A percentile compares a stretch with the other conserved stretches of the same genome.
These are phyloP conservation scores for Oscheius myriophilus DNA, from an alignment of 2,888 invertebrate genomes.

Conservation along the genomic window DNA sequence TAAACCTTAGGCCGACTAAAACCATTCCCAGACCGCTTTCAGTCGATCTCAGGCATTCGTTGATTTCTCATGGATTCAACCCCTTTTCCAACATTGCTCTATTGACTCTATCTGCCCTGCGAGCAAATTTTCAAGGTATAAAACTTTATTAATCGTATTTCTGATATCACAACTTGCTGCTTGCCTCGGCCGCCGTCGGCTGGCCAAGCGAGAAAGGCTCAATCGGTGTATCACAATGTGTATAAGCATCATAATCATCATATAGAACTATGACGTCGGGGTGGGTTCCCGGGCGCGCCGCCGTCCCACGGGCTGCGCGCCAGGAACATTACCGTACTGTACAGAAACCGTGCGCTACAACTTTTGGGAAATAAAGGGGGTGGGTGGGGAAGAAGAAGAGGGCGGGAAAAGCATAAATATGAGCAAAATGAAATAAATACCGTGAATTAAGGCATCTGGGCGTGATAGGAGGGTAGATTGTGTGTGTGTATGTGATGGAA, in stretches of 20 bases:
- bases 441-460: conserved; percentile 18
- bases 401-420: not conserved
- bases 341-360: conserved; percentile 18
- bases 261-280: conserved; percentile 13
- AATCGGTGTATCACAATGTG: conserved; percentile 22
- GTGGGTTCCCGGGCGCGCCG: not conserved
- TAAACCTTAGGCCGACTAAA: no score
- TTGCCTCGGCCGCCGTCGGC: not conserved
- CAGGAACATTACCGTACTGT: conserved; percentile 11
- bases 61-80: no score
- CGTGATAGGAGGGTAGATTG: no score
- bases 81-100: no score
- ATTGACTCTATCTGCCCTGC: no score
- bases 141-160: conserved; percentile 25
- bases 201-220: conserved; percentile 20
- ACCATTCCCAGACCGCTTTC: no score
- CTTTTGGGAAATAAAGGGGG: no score
- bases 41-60: no score
- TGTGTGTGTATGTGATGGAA: not conserved
- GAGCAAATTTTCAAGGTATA: no score
- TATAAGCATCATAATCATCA: not conserved
- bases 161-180: conserved; percentile 17
- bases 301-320: conserved; percentile 9
- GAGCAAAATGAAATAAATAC: conserved; percentile 8
- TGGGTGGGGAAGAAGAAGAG: no score